Evolutionary conservation across 92 coral and sea anemone species (phyloP), one percentile per base, ranked within the genome.

Genomic region (Porites evermanni): DNA sequence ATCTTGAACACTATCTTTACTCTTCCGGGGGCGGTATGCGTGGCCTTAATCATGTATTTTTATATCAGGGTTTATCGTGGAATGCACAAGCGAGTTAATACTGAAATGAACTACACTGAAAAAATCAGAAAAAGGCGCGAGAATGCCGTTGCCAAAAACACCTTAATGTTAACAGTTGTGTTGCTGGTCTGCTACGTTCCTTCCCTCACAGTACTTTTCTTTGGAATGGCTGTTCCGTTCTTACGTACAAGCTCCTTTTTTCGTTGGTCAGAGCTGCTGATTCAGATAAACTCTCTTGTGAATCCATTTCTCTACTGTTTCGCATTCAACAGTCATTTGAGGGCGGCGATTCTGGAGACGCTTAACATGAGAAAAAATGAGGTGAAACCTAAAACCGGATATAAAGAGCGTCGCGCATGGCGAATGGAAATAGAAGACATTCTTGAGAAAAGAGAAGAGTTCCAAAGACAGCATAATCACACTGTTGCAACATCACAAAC

Each of bases 161-260:
- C 71, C 18, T 72, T 13, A 10, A n/a, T 83, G 19, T 16, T 82
- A 13, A 61, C 79, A 2, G 21, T 67, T 3, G 70, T 52, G 8
- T 60, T 82, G 59, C 44, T 82, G 1, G 14, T 82, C 2, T 82
- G 51, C 64, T 82, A 60, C 70, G 20, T 72, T n/a, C 87, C 87
- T 12, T 82, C 79, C 11, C 18, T 72, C 71, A n/a, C 72, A 8
- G 58, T 70, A 50, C 54, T 54, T 29, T 0, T 72, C 14, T 6
- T 72, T 3, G 79, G 87, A 12, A 47, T 8, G 7, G n/a, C 7
- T 14, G 50, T 60, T 47, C 79, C 87, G 11, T n/a, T 73, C 52
- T n/a, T 72, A 32, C 78, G 78, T 21, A 73, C 78, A 12, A 82
- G 87, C 79, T 32, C 87, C 21, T 61, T 26, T 64, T 82, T 82